These are phyloP conservation scores for Escarpia spicata DNA, from an alignment of 2,888 invertebrate genomes.

Conservation along the genomic window DNA sequence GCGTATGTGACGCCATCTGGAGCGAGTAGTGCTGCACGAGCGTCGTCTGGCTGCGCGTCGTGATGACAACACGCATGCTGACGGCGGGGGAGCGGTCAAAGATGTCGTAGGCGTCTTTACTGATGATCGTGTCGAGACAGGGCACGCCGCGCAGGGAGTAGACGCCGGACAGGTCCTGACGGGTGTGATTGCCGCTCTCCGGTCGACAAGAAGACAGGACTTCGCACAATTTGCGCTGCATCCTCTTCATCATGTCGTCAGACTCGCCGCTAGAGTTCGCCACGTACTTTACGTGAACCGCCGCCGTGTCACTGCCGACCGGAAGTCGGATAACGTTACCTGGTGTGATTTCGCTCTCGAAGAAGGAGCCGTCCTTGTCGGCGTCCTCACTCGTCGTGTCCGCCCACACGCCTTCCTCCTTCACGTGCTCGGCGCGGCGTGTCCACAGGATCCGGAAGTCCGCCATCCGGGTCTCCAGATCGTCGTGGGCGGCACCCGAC, in stretches of 20 bases:
- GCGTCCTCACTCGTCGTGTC: background rate
- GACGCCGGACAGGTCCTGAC: background rate
- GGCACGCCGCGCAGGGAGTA: background rate
- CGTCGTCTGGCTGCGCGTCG: background rate
- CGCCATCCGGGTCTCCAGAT: background rate
- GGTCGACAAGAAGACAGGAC: background rate
- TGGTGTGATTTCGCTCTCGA: background rate
- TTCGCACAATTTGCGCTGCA: background rate
- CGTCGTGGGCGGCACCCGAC: background rate
- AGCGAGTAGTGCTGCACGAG: background rate
- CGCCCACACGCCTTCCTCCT: constrained; percentile 3
- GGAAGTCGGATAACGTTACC: background rate
- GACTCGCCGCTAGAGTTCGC: background rate
- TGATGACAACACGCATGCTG: background rate
- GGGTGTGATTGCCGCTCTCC: background rate
- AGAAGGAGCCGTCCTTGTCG: background rate
- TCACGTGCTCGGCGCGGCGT: background rate
- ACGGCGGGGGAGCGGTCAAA: background rate
- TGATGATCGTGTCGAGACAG: background rate
- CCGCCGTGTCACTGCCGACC: background rate
- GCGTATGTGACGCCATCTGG: background rate
- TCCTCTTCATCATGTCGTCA: background rate
- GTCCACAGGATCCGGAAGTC: background rate
- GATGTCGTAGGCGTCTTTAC: background rate
- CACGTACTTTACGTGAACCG: background rate